These are phyloP conservation scores for Tinamus major DNA, from an alignment of 2,797 vertebrate species.

Conservation along the genomic window DNA sequence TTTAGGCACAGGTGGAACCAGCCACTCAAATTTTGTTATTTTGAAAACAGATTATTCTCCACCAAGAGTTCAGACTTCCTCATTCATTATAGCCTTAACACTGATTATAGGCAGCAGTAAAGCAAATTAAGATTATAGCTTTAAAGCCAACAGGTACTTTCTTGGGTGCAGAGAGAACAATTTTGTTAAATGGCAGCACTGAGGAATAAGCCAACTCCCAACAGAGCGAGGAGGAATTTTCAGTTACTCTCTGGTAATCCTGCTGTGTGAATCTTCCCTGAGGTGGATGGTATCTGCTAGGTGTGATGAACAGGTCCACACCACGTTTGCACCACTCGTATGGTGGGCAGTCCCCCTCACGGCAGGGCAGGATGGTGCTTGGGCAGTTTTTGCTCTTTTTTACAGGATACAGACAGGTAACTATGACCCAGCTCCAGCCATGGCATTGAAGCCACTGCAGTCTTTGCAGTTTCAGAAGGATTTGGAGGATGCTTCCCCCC, in stretches of 20 bases:
- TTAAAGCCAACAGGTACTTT: not conserved
- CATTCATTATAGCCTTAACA: not conserved
- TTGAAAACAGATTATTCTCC: not conserved
- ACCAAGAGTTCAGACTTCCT: not conserved
- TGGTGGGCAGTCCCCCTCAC: not conserved
- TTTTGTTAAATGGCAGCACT: not conserved
- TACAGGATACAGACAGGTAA: not conserved
- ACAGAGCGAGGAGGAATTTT: not conserved
- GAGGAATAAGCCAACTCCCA: not conserved
- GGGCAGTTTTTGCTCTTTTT: not conserved
- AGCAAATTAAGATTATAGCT: not conserved
- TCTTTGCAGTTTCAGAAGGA: not conserved
- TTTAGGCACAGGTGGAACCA: not conserved
- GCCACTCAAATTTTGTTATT: not conserved
- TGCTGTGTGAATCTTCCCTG: not conserved
- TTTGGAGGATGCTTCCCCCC: not conserved
- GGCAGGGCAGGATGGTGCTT: not conserved
- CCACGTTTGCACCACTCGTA: not conserved
- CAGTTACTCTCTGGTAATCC: not conserved
- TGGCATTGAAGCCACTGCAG: not conserved
- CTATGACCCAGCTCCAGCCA: not conserved
- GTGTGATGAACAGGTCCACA: not conserved
- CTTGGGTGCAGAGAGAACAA: not conserved
- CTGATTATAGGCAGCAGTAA: not conserved
- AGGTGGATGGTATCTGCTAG: not conserved